phyloP scores from a whole-genome alignment of 2,888 invertebrate genomes.

The Cosmorhoe ocellata region DNA sequence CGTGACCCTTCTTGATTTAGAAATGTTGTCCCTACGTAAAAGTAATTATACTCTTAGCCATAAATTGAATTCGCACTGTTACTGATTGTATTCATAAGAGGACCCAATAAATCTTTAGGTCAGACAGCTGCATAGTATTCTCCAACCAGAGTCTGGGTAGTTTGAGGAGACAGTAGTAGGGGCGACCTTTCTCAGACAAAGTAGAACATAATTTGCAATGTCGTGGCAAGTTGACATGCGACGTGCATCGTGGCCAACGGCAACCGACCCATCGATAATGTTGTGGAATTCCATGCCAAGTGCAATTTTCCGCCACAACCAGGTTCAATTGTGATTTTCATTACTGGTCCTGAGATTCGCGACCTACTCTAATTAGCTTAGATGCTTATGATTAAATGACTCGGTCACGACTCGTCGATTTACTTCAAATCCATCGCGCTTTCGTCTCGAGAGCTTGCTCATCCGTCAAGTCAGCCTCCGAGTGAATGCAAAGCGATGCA shows the following conservation, averaged over 20 bases:
- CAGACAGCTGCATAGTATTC: slow-evolving; percentile 9
- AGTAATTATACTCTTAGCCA: slow-evolving; percentile 56
- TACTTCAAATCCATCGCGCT: slow-evolving; percentile 71
- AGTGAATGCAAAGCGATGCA: slow-evolving; percentile 45
- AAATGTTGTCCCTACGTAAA: slow-evolving; percentile 62
- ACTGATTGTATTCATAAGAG: slow-evolving; percentile 25
- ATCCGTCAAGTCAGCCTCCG: slow-evolving; percentile 60
- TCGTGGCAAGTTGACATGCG: slow-evolving; percentile 39
- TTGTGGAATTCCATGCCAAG: slow-evolving; percentile 62
- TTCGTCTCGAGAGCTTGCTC: slow-evolving; percentile 66
- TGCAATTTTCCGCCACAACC: slow-evolving; percentile 71
- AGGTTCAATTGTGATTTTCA: slow-evolving; percentile 78
- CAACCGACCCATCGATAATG: slow-evolving; percentile 52
- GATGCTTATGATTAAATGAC: slow-evolving; percentile 79
- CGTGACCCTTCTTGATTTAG: slow-evolving; percentile 60
- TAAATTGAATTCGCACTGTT: slow-evolving; percentile 49
- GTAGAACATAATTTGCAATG: slow-evolving; percentile 40
- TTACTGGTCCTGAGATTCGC: slow-evolving; percentile 75
- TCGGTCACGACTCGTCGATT: slow-evolving; percentile 77
- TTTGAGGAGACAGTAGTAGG: slow-evolving; percentile 20
- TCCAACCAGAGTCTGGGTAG: slow-evolving; percentile 1
- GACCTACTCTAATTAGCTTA: slow-evolving; percentile 79
- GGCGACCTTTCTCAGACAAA: slow-evolving; percentile 34
- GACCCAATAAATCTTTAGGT: slow-evolving; percentile 9
- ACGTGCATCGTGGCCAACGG: slow-evolving; percentile 43